phyloP scores from a whole-genome alignment of 1,140 invertebrate species.

The Lucilia sericata region DNA sequence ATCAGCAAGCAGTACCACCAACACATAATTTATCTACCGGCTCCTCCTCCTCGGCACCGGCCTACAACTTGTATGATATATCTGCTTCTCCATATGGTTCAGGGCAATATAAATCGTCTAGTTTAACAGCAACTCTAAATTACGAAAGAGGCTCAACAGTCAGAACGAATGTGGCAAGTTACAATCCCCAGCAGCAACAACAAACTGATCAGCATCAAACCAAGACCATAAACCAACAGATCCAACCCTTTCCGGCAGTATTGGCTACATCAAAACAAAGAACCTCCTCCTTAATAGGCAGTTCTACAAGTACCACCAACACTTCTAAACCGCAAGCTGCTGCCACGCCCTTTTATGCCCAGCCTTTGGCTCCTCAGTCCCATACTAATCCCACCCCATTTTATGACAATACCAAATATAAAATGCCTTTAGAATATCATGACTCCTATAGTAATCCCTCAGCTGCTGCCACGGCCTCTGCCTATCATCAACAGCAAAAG shows the following conservation, averaged over 20 bases:
- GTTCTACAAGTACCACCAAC: not conserved
- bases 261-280: conserved; percentile 23
- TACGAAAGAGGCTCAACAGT: not conserved
- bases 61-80: not conserved
- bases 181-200: not conserved
- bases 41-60: not conserved
- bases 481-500: conserved; percentile 45
- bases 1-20: not conserved
- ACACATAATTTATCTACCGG: not conserved
- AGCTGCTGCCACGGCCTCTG: conserved; percentile 27
- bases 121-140: not conserved
- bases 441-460: conserved; percentile 28
- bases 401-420: conserved; percentile 46
- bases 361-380: conserved; percentile 44
- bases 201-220: conserved; percentile 22
- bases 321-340: conserved; percentile 59
- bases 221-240: not conserved
- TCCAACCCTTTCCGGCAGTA: not conserved
- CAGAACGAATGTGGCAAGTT: not conserved
- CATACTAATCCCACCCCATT: not conserved
- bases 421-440: conserved; percentile 45
- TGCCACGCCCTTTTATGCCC: conserved; percentile 62
- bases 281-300: not conserved
- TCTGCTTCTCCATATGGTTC: not conserved
- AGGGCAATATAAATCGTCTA: not conserved